Evolutionary conservation across 2,113 vertebrate genomes (phyloP).

Genomic region (Prionailurus bengalensis): DNA sequence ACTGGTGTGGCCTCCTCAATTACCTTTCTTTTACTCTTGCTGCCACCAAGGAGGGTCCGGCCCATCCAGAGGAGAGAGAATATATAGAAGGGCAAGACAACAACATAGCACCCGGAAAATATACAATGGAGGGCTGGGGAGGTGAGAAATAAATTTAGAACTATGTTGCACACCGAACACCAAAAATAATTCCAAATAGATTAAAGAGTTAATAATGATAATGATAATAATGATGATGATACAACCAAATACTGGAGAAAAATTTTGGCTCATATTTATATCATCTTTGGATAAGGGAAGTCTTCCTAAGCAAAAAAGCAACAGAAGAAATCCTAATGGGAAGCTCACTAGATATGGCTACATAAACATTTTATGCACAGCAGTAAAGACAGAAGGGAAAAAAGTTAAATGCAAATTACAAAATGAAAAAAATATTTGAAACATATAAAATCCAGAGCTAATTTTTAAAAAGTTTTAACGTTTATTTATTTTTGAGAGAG

Average conservation of each 20-base stretch:
- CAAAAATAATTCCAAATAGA: neutral
- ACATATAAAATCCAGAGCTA: neutral
- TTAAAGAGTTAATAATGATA: neutral
- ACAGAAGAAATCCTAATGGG: neutral
- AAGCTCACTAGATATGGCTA: neutral
- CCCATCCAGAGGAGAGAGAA: neutral
- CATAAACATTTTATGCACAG: neutral
- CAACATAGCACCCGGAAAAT: neutral
- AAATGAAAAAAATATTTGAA: neutral
- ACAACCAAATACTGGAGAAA: neutral
- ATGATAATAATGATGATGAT: neutral
- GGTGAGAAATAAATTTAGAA: neutral
- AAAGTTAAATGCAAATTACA: slow-evolving; percentile 22
- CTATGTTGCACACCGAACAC: neutral
- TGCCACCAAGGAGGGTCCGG: neutral
- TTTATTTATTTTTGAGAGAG: too few relatives aligned
- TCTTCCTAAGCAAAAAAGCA: neutral
- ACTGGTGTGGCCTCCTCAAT: neutral
- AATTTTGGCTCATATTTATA: neutral
- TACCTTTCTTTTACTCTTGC: neutral
- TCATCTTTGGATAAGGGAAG: neutral
- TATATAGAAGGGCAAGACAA: neutral
- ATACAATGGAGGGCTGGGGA: neutral
- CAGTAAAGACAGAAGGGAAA: neutral
- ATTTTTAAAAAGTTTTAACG: neutral